These are phyloP conservation scores for Cephonodes hylas DNA, from an alignment of 2,888 invertebrate genomes.

Conservation along the genomic window DNA sequence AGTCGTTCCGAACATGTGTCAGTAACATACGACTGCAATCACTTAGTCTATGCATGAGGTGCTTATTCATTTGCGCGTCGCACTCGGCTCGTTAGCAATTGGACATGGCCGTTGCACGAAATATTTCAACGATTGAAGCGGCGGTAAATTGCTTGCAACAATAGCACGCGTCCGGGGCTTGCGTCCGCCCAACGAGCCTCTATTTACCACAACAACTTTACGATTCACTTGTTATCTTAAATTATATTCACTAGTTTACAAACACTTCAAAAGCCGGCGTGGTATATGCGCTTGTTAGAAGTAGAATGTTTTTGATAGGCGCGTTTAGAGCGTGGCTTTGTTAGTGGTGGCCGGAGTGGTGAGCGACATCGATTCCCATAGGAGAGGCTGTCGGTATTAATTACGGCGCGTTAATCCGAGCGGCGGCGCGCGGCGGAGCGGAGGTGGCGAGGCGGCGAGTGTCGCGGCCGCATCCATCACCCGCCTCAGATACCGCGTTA, in stretches of 20 bases:
- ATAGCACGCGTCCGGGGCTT: constrained; percentile 58
- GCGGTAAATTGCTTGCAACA: constrained; percentile 78
- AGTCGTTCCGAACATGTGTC: constrained; percentile 25
- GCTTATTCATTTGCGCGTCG: constrained; percentile 79
- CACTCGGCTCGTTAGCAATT: constrained; percentile 80
- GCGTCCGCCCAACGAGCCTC: constrained; percentile 49
- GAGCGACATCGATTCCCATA: constrained; percentile 74
- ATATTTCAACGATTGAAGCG: constrained; percentile 81
- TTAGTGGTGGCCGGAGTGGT: constrained; percentile 50
- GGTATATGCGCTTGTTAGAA: background rate
- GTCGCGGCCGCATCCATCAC: constrained; percentile 72
- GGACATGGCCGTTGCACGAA: constrained; percentile 80
- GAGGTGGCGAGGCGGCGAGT: constrained; percentile 21
- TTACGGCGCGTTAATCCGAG: constrained; percentile 72
- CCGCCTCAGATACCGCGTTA: constrained; percentile 72
- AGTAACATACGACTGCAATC: constrained; percentile 43
- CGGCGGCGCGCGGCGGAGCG: constrained; percentile 42
- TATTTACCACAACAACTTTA: constrained; percentile 72
- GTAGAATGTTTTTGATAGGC: constrained; percentile 12
- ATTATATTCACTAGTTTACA: constrained; percentile 46
- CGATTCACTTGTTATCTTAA: constrained; percentile 75
- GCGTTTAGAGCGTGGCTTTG: constrained; percentile 53
- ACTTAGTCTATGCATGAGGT: constrained; percentile 65
- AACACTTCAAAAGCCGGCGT: background rate
- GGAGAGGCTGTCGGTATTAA: constrained; percentile 67